phyloP scores from a whole-genome alignment of 92 coral and sea anemone species.

The Zoanthus solanderi region DNA sequence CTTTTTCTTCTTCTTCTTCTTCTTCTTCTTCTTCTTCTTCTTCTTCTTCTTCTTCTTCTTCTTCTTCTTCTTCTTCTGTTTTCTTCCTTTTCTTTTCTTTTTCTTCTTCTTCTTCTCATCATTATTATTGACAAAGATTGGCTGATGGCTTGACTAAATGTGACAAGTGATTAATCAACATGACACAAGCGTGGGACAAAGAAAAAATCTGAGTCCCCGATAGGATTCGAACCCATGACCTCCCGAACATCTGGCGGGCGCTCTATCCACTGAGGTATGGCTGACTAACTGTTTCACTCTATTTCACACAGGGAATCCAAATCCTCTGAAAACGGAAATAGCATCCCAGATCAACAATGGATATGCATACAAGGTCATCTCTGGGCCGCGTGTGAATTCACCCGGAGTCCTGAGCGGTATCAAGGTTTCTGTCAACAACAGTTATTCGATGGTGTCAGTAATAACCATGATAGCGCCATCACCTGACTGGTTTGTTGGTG shows the following conservation, averaged over 20 bases:
- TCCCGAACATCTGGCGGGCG: no score
- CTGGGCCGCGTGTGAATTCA: conserved; percentile 2
- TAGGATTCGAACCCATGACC: no score
- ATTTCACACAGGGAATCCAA: conserved; percentile 34
- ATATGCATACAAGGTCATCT: conserved; percentile 11
- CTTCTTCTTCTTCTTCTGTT: no score
- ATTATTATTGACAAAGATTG: no score
- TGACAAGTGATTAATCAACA: no score
- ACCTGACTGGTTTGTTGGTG: conserved; percentile 71
- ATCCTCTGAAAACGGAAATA: background rate
- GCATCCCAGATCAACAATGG: background rate
- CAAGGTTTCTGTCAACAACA: background rate
- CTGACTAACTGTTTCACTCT: background rate
- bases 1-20: no score
- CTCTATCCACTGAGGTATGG: background rate
- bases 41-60: no score
- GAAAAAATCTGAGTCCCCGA: no score
- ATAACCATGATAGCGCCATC: conserved; percentile 67
- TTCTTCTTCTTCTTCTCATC: background rate
- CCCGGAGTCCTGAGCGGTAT: background rate
- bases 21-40: no score
- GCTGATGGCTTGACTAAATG: no score
- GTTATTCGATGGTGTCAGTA: conserved; percentile 51
- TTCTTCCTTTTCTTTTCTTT: no score
- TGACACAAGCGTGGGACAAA: no score